phyloP scores from a whole-genome alignment of 2,113 vertebrate genomes.

The Caretta caretta region DNA sequence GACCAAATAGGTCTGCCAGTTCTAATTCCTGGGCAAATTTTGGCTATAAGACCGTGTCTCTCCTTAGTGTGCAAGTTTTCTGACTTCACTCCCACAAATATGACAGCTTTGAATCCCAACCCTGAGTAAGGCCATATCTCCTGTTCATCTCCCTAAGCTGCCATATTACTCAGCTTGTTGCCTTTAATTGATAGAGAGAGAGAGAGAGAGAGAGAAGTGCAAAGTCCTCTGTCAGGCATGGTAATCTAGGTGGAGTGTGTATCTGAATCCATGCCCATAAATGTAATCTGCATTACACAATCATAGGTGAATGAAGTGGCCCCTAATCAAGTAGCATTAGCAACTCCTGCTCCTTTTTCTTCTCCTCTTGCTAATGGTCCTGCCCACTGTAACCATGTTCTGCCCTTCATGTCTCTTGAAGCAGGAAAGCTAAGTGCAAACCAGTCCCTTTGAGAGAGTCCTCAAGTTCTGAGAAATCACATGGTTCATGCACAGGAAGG shows the following conservation, averaged over 20 bases:
- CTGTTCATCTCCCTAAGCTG: background rate
- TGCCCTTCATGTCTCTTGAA: too few relatives aligned
- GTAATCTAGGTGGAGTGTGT: background rate
- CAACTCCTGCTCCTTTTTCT: background rate
- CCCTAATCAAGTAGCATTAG: background rate
- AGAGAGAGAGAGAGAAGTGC: background rate
- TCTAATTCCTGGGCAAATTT: background rate
- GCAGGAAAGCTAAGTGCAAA: background rate
- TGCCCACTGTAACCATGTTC: too few relatives aligned
- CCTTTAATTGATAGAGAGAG: background rate
- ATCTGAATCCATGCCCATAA: background rate
- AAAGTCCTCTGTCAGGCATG: background rate
- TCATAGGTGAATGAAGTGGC: background rate
- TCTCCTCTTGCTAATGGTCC: background rate
- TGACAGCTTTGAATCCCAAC: background rate
- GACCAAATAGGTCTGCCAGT: accelerated
- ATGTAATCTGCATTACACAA: background rate
- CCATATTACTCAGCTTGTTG: accelerated
- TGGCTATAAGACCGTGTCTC: accelerated
- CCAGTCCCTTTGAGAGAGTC: background rate
- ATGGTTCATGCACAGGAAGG: background rate
- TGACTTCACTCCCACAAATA: background rate
- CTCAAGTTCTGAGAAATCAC: background rate
- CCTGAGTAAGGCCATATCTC: accelerated
- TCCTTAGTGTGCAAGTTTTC: background rate